Conservation (phyloP, 2,888 invertebrate genomes). For the Orgyia antiqua region DNA sequence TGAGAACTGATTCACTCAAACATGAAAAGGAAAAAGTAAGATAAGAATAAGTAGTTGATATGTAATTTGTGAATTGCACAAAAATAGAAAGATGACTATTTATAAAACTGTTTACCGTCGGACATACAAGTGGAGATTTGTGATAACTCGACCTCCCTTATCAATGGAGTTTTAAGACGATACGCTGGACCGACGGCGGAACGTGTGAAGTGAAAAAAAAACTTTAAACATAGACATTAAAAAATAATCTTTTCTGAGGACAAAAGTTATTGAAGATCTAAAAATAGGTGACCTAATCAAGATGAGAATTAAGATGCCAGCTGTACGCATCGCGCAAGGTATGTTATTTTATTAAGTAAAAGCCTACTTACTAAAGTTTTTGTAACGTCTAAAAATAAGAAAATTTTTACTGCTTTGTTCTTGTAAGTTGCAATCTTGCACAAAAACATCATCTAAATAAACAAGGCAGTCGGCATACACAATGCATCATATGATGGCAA, state of each 20-base stretch:
- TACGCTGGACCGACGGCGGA: slow-evolving; percentile 73
- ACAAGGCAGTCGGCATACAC: slow-evolving; percentile 35
- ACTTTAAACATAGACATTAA: slow-evolving; percentile 58
- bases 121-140: slow-evolving; percentile 54
- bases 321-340: slow-evolving; percentile 98
- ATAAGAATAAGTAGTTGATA: slow-evolving; percentile 20
- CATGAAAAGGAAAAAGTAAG: slow-evolving; percentile 75
- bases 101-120: slow-evolving; percentile 51
- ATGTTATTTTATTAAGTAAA: too few species aligned
- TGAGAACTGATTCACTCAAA: slow-evolving; percentile 45
- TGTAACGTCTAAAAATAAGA: too few species aligned
- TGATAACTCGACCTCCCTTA: slow-evolving; percentile 58
- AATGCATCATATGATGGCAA: slow-evolving; percentile 34
- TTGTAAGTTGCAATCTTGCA: slow-evolving; percentile 12
- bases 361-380: too few species aligned
- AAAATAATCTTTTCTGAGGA: slow-evolving; percentile 56
- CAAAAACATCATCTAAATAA: slow-evolving; percentile 41
- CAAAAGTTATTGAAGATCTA: slow-evolving; percentile 65
- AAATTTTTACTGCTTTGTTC: background rate
- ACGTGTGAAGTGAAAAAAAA: slow-evolving; percentile 66
- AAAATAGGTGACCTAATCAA: slow-evolving; percentile 82
- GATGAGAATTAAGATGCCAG: slow-evolving; percentile 99
- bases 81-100: slow-evolving; percentile 56
- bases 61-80: slow-evolving; percentile 39
- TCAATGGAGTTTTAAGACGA: slow-evolving; percentile 61